Base-by-base conservation (phyloP, 2,113 vertebrate species). In the Zosterops borbonicus region DNA sequence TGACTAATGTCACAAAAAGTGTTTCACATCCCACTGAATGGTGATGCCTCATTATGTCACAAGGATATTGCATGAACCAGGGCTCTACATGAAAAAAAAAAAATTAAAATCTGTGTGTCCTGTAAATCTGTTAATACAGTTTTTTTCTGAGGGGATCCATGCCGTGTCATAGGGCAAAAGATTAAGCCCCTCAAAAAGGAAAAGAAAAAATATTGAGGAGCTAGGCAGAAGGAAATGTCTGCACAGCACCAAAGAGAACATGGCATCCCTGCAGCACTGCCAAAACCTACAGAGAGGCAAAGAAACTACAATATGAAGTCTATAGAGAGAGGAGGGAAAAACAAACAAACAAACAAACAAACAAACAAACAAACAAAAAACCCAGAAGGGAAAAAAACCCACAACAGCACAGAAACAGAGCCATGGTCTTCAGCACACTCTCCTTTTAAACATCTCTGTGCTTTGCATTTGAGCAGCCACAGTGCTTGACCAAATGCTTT, bases 311-410 rank as follows among this genome's bases (percentile, higher is more conserved):
- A 47, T 39, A 55, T 42, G 6, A 79, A 62, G 19, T 9, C 16
- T 42, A 23, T 0, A 39, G 19, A 6, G 21, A 14, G 35, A 56
- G 52, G 21, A 14, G 35, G 46, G 52, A 24, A 17, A 60, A n/a
- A n/a, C n/a, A n/a, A n/a, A n/a, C n/a, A n/a, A 44, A 18, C 4
- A 44, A 42, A 6, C 6, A 16, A 42, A 15, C 16, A 39, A 11
- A 11, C 5, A 23, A 22, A 47, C 12, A 47, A 11, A 47, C 23
- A 47, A 46, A 5, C 9, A 46, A 5, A 46, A 20, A 4, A 20
- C 1, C 22, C 8, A 42, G 27, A 52, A 5, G 9, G 29, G 5
- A 6, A 9, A 18, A 11, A 39, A 12, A 1, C 0, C 19, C 10
- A 22, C 46, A 70, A 47, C 24, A 44, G 11, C 2, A 31, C 5